A percentile compares a stretch with the other conserved stretches of the same genome.
phyloP scores from a whole-genome alignment of 2,888 invertebrate genomes.

The Nysson spinosus region DNA sequence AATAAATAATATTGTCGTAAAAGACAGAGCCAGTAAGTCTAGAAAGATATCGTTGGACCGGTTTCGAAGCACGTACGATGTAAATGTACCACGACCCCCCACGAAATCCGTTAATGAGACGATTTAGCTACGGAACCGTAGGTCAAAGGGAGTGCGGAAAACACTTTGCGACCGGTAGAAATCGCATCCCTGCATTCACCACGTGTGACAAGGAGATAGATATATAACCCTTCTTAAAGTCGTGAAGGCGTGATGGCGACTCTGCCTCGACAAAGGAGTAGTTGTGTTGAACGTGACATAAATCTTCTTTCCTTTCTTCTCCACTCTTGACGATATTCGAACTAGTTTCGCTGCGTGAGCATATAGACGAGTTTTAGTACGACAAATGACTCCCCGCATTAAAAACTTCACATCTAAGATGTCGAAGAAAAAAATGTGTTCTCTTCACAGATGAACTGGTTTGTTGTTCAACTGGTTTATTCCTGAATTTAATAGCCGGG shows the following conservation, averaged over 20 bases:
- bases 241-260: constrained; percentile 58
- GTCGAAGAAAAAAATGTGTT: no score
- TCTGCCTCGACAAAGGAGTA: constrained; percentile 61
- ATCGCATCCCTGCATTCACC: constrained; percentile 41
- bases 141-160: constrained; percentile 48
- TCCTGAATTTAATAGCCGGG: no score
- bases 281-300: constrained; percentile 40
- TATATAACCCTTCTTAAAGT: constrained; percentile 28
- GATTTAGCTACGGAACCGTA: constrained; percentile 75
- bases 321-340: constrained; percentile 19
- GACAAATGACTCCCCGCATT: constrained; percentile 4
- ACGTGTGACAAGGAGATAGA: constrained; percentile 45
- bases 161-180: constrained; percentile 42
- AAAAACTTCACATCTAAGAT: no score
- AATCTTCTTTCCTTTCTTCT: constrained; percentile 39
- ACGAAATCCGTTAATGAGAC: constrained; percentile 73
- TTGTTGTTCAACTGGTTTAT: no score
- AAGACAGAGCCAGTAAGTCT: constrained; percentile 44
- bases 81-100: constrained; percentile 73
- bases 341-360: constrained; percentile 33
- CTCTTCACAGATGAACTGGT: no score
- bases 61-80: constrained; percentile 63
- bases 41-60: constrained; percentile 47
- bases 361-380: neutral
- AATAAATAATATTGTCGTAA: constrained; percentile 34